Evolutionary conservation across 2,113 vertebrate species (phyloP).

Genomic region (Vidua chalybeata): DNA sequence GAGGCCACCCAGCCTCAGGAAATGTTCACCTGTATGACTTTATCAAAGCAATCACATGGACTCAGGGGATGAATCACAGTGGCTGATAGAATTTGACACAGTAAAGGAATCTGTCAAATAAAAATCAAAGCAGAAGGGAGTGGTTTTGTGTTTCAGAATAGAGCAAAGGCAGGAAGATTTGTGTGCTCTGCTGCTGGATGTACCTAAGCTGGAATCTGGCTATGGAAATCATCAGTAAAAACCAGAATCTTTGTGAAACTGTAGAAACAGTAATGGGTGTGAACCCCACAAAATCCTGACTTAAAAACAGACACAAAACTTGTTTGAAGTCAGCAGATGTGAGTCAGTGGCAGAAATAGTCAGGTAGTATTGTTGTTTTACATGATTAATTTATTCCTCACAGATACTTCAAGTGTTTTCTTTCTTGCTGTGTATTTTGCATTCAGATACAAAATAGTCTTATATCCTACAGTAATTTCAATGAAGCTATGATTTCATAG

Average conservation of each 20-base stretch:
- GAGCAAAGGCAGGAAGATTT: neutral
- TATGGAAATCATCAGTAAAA: neutral
- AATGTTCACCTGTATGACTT: neutral
- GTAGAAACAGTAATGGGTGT: neutral
- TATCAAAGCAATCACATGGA: neutral
- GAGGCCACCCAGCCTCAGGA: neutral
- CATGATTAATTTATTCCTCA: neutral
- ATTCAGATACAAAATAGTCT: neutral
- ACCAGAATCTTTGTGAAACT: neutral
- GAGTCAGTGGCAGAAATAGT: neutral
- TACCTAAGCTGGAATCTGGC: accelerated
- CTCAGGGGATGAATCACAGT: neutral
- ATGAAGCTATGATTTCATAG: neutral
- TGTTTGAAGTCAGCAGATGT: neutral
- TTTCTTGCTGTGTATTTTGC: neutral
- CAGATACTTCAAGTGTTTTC: accelerated
- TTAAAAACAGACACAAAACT: neutral
- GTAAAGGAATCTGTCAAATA: neutral
- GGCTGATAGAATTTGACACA: neutral
- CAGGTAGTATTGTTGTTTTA: accelerated
- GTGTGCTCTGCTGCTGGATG: neutral
- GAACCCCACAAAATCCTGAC: neutral
- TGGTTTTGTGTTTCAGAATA: neutral
- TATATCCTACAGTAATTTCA: neutral
- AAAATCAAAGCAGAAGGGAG: neutral